Conservation (phyloP, 2,797 vertebrate genomes). For the Hoplostethus mediterraneus region DNA sequence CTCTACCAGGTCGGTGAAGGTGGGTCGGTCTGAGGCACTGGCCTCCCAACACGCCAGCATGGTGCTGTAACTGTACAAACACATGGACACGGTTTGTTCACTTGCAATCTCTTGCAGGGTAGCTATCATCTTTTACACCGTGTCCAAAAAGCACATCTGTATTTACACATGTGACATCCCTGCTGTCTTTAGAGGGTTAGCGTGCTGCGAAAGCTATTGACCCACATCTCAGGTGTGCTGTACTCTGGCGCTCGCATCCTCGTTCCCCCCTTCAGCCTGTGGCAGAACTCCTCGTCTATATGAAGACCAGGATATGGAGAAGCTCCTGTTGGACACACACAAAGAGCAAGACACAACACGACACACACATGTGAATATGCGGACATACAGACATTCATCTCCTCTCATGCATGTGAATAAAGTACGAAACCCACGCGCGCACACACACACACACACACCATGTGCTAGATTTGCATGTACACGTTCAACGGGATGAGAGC, state of each 20-base stretch:
- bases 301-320: conserved; percentile 95
- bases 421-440: background rate
- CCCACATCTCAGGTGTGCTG: conserved; percentile 92
- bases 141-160: no score
- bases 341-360: background rate
- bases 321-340: conserved; percentile 82
- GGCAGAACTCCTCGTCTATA: conserved; percentile 95
- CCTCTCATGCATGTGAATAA: no score
- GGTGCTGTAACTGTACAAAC: conserved; percentile 88
- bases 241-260: conserved; percentile 94
- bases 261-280: conserved; percentile 92
- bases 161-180: no score
- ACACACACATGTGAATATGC: background rate
- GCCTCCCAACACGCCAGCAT: conserved; percentile 94
- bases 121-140: no score
- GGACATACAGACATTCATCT: background rate
- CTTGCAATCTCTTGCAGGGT: background rate
- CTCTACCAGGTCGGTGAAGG: conserved; percentile 90
- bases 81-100: conserved; percentile 13
- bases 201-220: conserved; percentile 5
- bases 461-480: background rate
- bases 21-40: conserved; percentile 87
- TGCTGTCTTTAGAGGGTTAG: background rate
- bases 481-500: background rate
- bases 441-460: no score